phyloP scores from a whole-genome alignment of 2,797 vertebrate species.

The Chloroceryle inda region DNA sequence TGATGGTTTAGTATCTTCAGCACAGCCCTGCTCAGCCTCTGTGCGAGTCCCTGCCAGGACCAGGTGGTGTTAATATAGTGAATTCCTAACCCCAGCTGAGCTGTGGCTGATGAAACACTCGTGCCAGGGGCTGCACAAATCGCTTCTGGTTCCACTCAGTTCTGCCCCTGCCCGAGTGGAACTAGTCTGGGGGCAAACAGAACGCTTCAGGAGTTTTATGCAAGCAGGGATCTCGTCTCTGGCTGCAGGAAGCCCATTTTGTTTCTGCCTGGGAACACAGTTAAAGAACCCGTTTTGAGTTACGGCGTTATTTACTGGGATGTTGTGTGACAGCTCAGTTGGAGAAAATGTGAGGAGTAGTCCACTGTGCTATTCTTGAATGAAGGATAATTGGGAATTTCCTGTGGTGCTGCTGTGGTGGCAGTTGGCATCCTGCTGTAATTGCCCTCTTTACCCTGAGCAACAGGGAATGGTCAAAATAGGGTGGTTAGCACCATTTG shows the following conservation, averaged over 20 bases:
- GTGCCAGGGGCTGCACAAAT: neutral
- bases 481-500: neutral
- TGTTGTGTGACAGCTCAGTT: slow-evolving; percentile 35
- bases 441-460: neutral
- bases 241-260: neutral
- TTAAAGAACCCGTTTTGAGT: slow-evolving; percentile 21
- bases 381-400: slow-evolving; percentile 59
- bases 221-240: neutral
- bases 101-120: neutral
- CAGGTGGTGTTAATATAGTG: neutral
- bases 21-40: neutral
- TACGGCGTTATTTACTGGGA: neutral
- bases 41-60: no score
- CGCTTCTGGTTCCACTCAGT: neutral
- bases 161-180: neutral
- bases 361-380: slow-evolving; percentile 41
- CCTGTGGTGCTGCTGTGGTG: slow-evolving; percentile 27
- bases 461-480: fast-evolving
- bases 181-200: neutral
- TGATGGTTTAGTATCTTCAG: neutral
- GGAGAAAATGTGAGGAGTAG: slow-evolving; percentile 49
- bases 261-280: neutral
- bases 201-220: neutral
- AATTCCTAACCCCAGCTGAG: neutral
- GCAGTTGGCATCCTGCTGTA: neutral